phyloP scores from a whole-genome alignment of 2,113 vertebrate genomes.

The Ivindomyrus marchei region DNA sequence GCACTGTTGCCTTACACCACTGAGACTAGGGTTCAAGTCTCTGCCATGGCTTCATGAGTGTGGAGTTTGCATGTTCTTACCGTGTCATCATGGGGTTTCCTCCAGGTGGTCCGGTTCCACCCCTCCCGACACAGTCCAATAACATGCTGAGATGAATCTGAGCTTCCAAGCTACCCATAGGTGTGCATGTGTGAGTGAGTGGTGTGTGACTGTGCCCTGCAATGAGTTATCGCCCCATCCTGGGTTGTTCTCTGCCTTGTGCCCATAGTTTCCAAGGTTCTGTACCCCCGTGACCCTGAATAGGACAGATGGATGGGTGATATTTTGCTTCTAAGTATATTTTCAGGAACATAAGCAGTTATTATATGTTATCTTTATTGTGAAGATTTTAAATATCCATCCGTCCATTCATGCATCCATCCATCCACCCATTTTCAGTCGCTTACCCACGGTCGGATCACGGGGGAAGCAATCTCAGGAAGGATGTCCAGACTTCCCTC shows the following conservation, averaged over 20 bases:
- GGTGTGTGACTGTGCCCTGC: neutral
- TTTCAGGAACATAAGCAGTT: too few relatives aligned
- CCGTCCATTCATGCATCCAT: too few relatives aligned
- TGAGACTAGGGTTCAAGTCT: neutral
- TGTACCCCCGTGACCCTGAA: too few relatives aligned
- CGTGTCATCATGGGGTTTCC: neutral
- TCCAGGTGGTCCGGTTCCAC: neutral
- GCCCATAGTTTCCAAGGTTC: neutral
- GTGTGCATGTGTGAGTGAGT: neutral
- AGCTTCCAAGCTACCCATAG: neutral
- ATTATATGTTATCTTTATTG: neutral
- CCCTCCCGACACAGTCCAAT: neutral
- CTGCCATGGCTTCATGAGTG: neutral
- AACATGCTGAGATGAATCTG: neutral
- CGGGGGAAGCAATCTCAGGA: neutral
- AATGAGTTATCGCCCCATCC: neutral
- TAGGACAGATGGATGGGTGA: too few relatives aligned
- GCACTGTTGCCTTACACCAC: neutral
- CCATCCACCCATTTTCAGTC: neutral
- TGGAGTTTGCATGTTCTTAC: neutral
- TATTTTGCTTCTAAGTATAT: too few relatives aligned
- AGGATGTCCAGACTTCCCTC: neutral
- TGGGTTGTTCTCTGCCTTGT: neutral
- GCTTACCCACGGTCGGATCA: neutral
- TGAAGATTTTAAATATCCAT: neutral